Evolutionary conservation across 2,113 vertebrate genomes (phyloP).

Genomic region (Malurus cyaneus): DNA sequence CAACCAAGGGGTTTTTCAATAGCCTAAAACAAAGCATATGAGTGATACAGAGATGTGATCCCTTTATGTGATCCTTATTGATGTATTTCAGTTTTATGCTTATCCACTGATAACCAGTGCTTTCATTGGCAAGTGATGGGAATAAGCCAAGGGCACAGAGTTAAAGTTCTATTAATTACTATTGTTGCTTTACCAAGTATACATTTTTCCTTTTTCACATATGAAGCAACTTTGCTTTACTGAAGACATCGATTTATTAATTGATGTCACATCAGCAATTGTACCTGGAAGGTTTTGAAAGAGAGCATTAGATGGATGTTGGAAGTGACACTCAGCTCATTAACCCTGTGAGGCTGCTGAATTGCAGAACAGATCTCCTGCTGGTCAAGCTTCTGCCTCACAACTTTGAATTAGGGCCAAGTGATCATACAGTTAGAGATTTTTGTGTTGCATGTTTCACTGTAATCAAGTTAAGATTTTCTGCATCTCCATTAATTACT

Average conservation of each 20-base stretch:
- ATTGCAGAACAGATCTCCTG: neutral
- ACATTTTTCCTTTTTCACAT: neutral
- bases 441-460: neutral
- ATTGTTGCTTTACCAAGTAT: neutral
- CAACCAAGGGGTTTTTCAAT: neutral
- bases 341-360: conserved; percentile 1
- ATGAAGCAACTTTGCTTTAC: neutral
- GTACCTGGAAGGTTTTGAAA: neutral
- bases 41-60: neutral
- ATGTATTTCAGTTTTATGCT: neutral
- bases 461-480: neutral
- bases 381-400: neutral
- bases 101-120: neutral
- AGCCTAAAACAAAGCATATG: neutral
- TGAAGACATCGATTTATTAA: neutral
- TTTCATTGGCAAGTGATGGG: neutral
- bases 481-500: neutral
- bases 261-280: neutral
- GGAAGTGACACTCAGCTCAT: neutral
- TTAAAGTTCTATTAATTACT: neutral
- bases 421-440: neutral
- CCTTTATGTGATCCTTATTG: neutral
- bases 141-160: neutral
- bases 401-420: neutral
- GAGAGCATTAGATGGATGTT: neutral